A percentile compares a stretch with the other conserved stretches of the same genome.
Conservation (phyloP, 2,113 vertebrate species). For the Stercorarius parasiticus region DNA sequence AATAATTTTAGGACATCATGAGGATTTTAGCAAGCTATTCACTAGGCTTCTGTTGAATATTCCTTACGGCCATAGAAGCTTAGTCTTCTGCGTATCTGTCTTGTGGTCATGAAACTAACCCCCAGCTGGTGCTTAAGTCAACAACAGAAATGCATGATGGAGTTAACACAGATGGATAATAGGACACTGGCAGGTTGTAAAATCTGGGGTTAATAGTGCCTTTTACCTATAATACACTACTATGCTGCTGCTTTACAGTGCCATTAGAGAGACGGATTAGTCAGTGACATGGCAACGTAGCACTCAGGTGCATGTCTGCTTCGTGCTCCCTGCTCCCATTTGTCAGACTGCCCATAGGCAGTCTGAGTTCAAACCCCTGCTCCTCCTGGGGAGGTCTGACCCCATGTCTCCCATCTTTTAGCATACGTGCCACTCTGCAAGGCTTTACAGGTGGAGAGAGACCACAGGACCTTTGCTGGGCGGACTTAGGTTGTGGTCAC, state of each 20-base stretch:
- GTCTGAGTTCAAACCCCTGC: not conserved
- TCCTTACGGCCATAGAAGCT: not conserved
- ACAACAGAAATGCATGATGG: too few species aligned
- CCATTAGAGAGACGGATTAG: not conserved
- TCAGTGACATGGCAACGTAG: accelerated
- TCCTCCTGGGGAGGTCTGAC: accelerated
- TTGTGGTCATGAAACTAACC: not conserved
- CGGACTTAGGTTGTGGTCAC: not conserved
- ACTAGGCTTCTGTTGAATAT: not conserved
- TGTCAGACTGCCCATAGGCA: not conserved
- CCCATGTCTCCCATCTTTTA: not conserved
- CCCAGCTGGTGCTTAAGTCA: not conserved
- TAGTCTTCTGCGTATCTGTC: not conserved
- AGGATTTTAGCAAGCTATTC: not conserved
- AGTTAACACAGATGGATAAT: not conserved
- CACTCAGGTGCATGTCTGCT: not conserved
- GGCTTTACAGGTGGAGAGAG: not conserved
- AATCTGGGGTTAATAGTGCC: not conserved
- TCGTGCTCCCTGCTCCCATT: not conserved
- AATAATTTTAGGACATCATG: not conserved
- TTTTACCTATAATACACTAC: not conserved
- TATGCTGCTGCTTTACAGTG: not conserved
- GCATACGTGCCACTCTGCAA: not conserved
- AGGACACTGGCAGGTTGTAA: not conserved
- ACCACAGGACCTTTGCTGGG: not conserved